phyloP scores from a whole-genome alignment of 2,113 vertebrate species.

The Cheilinus undulatus region DNA sequence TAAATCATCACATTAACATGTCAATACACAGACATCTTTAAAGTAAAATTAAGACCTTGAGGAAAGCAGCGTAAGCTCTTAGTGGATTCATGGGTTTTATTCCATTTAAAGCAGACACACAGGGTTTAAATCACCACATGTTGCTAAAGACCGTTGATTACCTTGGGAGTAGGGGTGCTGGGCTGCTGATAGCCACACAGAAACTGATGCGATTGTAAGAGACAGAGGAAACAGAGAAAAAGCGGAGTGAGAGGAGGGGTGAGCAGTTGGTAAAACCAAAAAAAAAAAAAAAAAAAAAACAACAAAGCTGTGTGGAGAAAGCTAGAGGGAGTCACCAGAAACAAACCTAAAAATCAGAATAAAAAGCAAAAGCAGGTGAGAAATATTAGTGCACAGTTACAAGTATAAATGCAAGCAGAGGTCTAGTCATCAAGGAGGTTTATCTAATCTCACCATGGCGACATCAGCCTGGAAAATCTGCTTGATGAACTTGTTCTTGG shows the following conservation, averaged over 20 bases:
- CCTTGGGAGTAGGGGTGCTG: conserved; percentile 79
- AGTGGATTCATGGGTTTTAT: neutral
- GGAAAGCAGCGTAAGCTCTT: neutral
- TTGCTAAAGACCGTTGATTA: conserved; percentile 61
- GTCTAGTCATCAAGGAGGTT: too few species aligned
- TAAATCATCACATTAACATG: neutral
- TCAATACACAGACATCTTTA: too few species aligned
- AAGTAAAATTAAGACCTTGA: conserved; percentile 17
- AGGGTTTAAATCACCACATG: conserved; percentile 22
- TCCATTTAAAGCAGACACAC: conserved; percentile 11
- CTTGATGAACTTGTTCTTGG: conserved; percentile 99
- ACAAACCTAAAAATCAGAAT: neutral
- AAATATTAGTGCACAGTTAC: neutral
- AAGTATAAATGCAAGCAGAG: neutral
- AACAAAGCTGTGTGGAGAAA: conserved; percentile 18
- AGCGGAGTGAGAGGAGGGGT: conserved; percentile 43
- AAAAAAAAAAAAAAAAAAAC: too few species aligned
- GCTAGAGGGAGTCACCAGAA: conserved; percentile 19
- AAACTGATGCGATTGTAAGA: conserved; percentile 77
- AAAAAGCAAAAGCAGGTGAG: neutral
- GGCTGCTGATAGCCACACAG: conserved; percentile 85
- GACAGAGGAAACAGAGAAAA: conserved; percentile 50
- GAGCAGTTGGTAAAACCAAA: conserved; percentile 40
- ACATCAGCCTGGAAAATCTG: conserved; percentile 99
- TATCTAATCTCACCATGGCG: conserved; percentile 90